phyloP scores from a whole-genome alignment of 2,797 vertebrate species.

The Enteromius paludinosus region DNA sequence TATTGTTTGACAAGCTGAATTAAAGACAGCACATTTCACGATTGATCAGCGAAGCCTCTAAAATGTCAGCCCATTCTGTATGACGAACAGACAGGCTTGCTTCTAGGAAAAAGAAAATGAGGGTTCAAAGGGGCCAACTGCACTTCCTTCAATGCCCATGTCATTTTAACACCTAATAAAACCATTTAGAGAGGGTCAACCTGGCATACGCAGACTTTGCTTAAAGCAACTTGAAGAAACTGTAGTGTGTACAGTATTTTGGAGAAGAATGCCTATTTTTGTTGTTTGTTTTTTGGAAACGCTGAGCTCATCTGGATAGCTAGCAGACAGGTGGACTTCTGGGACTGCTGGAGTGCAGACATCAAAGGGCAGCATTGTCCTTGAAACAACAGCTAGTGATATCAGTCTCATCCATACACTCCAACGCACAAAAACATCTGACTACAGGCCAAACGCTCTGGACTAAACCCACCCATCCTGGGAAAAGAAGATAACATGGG shows the following conservation, averaged over 20 bases:
- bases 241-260: conserved; percentile 32
- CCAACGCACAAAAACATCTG: conserved; percentile 53
- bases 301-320: conserved; percentile 57
- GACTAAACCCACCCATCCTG: conserved; percentile 38
- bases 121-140: neutral
- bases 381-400: conserved; percentile 62
- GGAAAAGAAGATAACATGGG: conserved; percentile 43
- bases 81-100: conserved; percentile 7
- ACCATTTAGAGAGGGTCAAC: conserved; percentile 20
- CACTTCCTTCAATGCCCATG: neutral
- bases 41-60: conserved; percentile 27
- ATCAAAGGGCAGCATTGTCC: conserved; percentile 64
- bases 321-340: conserved; percentile 67
- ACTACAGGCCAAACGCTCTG: conserved; percentile 47
- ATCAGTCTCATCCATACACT: conserved; percentile 65
- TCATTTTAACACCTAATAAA: neutral
- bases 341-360: conserved; percentile 53
- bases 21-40: conserved; percentile 4
- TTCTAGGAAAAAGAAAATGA: neutral
- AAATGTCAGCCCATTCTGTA: conserved; percentile 17
- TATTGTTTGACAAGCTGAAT: neutral
- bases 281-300: conserved; percentile 41
- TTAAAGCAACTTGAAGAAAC: conserved; percentile 55
- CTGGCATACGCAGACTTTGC: conserved; percentile 30
- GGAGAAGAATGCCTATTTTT: conserved; percentile 30